These are phyloP conservation scores for Xestia sexstrigata DNA, from an alignment of 2,888 invertebrate species.

Conservation along the genomic window DNA sequence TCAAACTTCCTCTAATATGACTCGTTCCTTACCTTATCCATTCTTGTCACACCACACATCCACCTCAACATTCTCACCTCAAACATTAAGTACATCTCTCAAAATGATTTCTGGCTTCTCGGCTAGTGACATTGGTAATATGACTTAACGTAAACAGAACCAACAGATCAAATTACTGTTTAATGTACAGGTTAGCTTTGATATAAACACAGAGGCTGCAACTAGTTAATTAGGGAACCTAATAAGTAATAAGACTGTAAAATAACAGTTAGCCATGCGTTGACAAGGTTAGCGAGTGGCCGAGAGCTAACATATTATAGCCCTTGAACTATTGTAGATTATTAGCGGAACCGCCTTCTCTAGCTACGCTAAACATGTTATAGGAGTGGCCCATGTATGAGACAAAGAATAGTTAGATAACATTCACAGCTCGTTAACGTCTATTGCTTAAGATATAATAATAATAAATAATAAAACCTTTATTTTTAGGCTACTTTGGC, in stretches of 20 bases:
- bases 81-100: no score
- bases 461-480: no score
- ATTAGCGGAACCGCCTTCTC: constrained; percentile 34
- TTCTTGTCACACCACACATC: no score
- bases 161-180: background rate
- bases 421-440: constrained; percentile 3
- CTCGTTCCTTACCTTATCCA: no score
- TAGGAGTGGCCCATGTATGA: constrained; percentile 34
- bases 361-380: constrained; percentile 25
- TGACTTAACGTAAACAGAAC: background rate
- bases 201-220: no score
- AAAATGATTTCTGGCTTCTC: no score
- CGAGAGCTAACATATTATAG: constrained; percentile 5
- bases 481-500: no score
- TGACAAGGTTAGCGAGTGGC: constrained; percentile 39
- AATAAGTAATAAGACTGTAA: constrained; percentile 36
- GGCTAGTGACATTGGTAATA: no score
- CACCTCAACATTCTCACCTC: no score
- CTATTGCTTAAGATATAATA: background rate
- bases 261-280: constrained; percentile 1
- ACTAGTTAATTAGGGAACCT: constrained; percentile 21
- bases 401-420: constrained; percentile 10
- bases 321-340: constrained; percentile 48
- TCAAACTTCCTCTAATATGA: no score
- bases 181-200: background rate